These are phyloP conservation scores for Sarcophaga variegata DNA, from an alignment of 2,888 invertebrate species.

Conservation along the genomic window DNA sequence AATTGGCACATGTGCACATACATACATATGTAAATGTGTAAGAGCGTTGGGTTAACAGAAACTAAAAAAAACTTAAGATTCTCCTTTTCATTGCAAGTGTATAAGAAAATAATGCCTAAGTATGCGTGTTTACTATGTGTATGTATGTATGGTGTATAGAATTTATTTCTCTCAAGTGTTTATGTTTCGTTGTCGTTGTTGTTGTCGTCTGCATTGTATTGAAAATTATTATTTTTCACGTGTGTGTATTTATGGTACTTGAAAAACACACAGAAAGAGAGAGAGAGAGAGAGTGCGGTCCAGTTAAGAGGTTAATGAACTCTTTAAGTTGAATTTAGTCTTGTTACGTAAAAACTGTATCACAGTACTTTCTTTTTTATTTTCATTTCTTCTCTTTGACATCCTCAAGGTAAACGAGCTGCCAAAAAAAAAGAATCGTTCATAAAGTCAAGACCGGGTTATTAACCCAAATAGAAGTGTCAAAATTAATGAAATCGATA, in stretches of 20 bases:
- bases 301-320: constrained; percentile 51
- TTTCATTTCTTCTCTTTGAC: not conserved
- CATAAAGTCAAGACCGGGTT: constrained; percentile 42
- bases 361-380: constrained; percentile 8
- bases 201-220: constrained; percentile 35
- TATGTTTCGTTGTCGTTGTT: constrained; percentile 10
- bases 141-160: not conserved
- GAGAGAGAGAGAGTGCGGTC: not conserved
- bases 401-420: constrained; percentile 47
- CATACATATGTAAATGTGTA: too few relatives aligned
- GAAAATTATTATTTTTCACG: constrained; percentile 20
- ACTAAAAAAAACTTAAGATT: not conserved
- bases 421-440: not conserved
- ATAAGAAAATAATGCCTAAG: not conserved
- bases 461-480: constrained; percentile 30
- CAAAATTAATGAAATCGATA: constrained; percentile 19
- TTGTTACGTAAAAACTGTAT: constrained; percentile 45
- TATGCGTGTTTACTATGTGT: not conserved
- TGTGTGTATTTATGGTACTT: not conserved
- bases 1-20: too few relatives aligned
- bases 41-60: too few relatives aligned
- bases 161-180: constrained; percentile 35
- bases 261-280: too few relatives aligned
- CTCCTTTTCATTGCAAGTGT: not conserved
- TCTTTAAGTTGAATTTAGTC: not conserved